Conservation (phyloP, 2,888 invertebrate species). For the Myathropa florea region DNA sequence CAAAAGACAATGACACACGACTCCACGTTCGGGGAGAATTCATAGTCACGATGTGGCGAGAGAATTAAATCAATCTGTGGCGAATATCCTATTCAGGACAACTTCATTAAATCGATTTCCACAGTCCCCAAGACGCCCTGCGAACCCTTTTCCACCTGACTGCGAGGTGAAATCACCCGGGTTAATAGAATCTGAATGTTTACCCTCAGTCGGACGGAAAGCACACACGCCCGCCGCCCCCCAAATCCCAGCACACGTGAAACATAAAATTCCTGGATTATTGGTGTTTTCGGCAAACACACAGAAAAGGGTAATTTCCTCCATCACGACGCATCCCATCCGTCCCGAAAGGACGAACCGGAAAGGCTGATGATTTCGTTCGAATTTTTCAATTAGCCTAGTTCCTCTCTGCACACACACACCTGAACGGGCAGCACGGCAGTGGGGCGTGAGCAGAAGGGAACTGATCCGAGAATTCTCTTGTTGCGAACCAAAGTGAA, state of each 20-base stretch:
- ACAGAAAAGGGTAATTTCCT: neutral
- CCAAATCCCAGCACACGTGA: constrained; percentile 11
- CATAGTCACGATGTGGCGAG: neutral
- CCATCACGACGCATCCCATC: neutral
- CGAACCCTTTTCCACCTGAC: constrained; percentile 39
- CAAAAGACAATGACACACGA: too few relatives aligned
- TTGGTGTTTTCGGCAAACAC: constrained; percentile 1
- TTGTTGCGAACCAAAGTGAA: neutral
- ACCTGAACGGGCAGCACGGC: neutral
- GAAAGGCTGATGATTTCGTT: constrained; percentile 12
- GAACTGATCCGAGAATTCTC: neutral
- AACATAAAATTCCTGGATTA: constrained; percentile 1
- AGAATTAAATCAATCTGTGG: neutral
- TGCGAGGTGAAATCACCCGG: constrained; percentile 21
- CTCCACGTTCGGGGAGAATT: too few relatives aligned
- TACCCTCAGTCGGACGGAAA: neutral
- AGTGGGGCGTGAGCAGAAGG: neutral
- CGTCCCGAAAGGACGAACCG: neutral
- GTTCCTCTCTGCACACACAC: constrained; percentile 20
- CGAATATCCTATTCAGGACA: neutral
- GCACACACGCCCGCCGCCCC: neutral
- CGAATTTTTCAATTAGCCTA: constrained; percentile 43
- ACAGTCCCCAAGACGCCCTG: neutral
- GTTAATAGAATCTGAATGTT: constrained; percentile 34
- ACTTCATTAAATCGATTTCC: neutral